phyloP scores from a whole-genome alignment of 2,113 vertebrate species.

The Anguilla rostrata region DNA sequence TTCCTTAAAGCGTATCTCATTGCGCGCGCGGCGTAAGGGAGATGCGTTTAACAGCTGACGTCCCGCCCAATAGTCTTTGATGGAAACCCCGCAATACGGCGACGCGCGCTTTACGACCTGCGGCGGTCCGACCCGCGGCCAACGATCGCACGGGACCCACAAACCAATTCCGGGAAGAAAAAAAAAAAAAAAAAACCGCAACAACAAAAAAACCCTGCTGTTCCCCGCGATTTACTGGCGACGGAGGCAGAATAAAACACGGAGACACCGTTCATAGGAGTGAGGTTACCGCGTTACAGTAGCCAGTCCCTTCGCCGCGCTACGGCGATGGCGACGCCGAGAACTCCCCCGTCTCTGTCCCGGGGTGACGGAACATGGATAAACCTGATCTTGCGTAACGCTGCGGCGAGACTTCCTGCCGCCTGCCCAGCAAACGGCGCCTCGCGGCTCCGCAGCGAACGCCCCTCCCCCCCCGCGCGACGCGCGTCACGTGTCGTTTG shows the following conservation, averaged over 20 bases:
- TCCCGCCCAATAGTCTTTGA: not conserved
- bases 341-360: not conserved
- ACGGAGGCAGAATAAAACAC: not conserved
- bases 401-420: conserved; percentile 2
- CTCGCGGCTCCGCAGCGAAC: not conserved
- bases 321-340: not conserved
- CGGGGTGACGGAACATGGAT: conserved; percentile 3
- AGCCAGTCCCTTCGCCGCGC: not conserved
- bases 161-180: not conserved
- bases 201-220: not conserved
- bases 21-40: not conserved
- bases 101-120: not conserved
- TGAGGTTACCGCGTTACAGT: conserved; percentile 11
- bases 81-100: not conserved
- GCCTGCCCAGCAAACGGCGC: not conserved
- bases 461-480: no score
- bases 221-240: not conserved
- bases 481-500: not conserved
- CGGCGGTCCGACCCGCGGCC: not conserved
- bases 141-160: not conserved
- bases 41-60: not conserved
- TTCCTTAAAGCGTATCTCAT: not conserved
- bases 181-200: no score
- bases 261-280: not conserved
- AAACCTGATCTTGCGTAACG: conserved; percentile 18